Evolutionary conservation across 2,113 vertebrate species (phyloP), one percentile per base, ranked within the genome.

Genomic region (Calyptommatus sinebrachiatus): DNA sequence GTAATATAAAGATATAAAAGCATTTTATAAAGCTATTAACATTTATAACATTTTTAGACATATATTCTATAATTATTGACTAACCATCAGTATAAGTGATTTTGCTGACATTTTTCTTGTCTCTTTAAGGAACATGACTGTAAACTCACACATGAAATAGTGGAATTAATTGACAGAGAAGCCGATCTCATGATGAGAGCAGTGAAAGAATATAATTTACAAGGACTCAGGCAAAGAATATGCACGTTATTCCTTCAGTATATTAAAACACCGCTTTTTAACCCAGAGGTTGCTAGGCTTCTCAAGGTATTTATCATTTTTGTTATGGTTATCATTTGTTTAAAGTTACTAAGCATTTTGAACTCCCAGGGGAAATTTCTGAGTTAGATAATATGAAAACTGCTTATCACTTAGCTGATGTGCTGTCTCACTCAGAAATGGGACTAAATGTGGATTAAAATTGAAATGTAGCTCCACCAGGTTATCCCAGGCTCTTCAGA

Each of bases 181-280:
- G 84, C 93, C 69, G 97, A 99, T 88, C 95, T 99, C 82, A 91
- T 97, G 88, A 92, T 91, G 24, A 94, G 97, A 76, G 88, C 89
- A 0, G 91, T 99, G 0, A 97, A 96, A 86, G 82, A 92, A 22
- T 73, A 71, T 53, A 97, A 93, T 76, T 94, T 99, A 75, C 94
- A 96, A 88, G 98, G 98, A 14, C 94, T 99, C 78, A 96, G 97
- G 79, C 96, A 94, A 92, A 97, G 98, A 90, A 98, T 98, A 85
- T 92, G 93, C 85, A 98, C 97, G 0, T 95, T 99, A 60, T 97
- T 99, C 89, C 94, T 98, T 48, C 97, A 97, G 81, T 98, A 94
- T 80, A 95, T 98, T 90, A 99, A 97, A 95, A 98, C 84, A 53
- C 97, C 98, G 0, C 85, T 92, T 4, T 97, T 98, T 88, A 99